Base-by-base conservation (phyloP, 2,797 vertebrate genomes). In the Mycteria americana region DNA sequence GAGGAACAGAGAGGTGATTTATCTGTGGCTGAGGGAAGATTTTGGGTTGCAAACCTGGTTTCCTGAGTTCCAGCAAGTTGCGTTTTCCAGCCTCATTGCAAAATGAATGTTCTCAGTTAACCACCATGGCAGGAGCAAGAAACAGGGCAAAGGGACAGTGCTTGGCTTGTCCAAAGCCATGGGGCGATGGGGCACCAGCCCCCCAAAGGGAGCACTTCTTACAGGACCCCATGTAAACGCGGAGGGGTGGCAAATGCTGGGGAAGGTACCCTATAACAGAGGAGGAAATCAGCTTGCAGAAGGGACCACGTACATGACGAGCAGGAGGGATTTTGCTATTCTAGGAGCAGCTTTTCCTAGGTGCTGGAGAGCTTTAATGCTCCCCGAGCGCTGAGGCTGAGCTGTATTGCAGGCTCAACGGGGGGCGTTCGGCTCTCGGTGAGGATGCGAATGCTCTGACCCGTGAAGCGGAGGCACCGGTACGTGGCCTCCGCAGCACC, bases 231-330 rank as follows among this genome's bases (percentile, higher is more conserved):
- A 0, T 10, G 31, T 35, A 21, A 67, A 18, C n/a, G 15, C 0
- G 0, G 46, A 80, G 51, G 10, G 31, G 24, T 18, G 45, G 4
- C 82, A 62, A 53, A 17, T 48, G 57, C 45, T 77, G 41, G 21
- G 77, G 50, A 81, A 30, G 14, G 60, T n/a, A 27, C 5, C 14
- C 7, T 50, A 19, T 35, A 51, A 31, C 31, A 63, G 24, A 3
- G 9, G 7, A 19, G 4, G 25, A 54, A 35, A 50, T 83, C 2
- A 0, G 11, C 48, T 48, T 33, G 16, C 30, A 60, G 80, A 76
- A 72, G 27, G 31, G 30, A 59, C 68, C 43, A 8, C 0, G 0
- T 8, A 31, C 11, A 3, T 24, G n/a, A 35, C 3, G 2, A 51
- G 18, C 35, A 51, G 51, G 16, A 63, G 33, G 8, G 45, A 46